A percentile compares a stretch with the other conserved stretches of the same genome.
Evolutionary conservation across 2,888 invertebrate genomes (phyloP).

Genomic region (Eilema depressum): DNA sequence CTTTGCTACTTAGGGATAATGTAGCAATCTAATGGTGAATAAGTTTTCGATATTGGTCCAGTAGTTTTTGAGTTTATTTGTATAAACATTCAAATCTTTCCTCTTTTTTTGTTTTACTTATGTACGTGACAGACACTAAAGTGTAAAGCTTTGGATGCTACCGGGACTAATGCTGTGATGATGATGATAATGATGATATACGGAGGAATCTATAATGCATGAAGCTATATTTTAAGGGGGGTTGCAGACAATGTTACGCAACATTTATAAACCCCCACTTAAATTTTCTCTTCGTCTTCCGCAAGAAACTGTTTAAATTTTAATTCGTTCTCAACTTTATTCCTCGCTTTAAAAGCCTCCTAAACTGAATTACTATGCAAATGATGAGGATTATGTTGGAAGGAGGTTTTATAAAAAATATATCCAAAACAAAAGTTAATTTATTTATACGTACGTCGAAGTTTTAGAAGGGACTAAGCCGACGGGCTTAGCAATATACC

Average conservation of each 20-base stretch:
- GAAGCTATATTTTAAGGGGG: neutral
- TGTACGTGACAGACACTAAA: too few relatives aligned
- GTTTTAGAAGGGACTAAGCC: slow-evolving; percentile 2
- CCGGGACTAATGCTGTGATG: too few relatives aligned
- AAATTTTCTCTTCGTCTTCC: neutral
- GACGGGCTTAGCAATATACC: slow-evolving; percentile 45
- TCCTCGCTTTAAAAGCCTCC: slow-evolving; percentile 5
- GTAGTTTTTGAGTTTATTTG: too few relatives aligned
- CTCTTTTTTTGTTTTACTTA: too few relatives aligned
- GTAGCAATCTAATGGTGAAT: too few relatives aligned
- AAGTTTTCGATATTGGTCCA: too few relatives aligned
- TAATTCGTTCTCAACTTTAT: slow-evolving; percentile 5
- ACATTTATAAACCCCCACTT: neutral
- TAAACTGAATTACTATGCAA: slow-evolving; percentile 18
- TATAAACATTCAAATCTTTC: too few relatives aligned
- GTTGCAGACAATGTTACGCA: neutral
- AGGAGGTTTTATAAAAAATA: slow-evolving; percentile 15
- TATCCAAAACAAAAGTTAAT: slow-evolving; percentile 8
- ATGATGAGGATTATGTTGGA: slow-evolving; percentile 10
- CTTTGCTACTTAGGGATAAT: too few relatives aligned
- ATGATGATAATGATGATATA: too few relatives aligned
- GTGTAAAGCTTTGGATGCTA: too few relatives aligned
- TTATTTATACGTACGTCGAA: slow-evolving; percentile 12
- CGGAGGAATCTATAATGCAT: too few relatives aligned
- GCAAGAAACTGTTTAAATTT: neutral